Evolutionary conservation across 2,113 vertebrate genomes (phyloP), one percentile per base, ranked within the genome.

Genomic region (Psittacus erithacus): DNA sequence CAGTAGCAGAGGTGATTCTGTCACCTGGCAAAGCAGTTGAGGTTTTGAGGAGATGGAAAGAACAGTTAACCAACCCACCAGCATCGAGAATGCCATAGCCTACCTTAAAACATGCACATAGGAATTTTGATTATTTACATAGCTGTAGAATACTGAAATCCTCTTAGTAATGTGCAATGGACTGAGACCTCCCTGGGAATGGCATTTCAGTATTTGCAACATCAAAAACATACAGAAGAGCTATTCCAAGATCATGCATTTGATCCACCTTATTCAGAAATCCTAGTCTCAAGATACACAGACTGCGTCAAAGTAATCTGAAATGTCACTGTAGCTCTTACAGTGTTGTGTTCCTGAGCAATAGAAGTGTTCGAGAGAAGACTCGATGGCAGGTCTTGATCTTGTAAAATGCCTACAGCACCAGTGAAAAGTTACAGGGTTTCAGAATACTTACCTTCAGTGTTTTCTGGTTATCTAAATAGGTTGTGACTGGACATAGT

Each of bases 81-180:
- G 9, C 29, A 59, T 53, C 46, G 53, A 55, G 69, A 86, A 43
- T 62, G 50, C 70, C 44, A 39, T 24, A 78, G 50, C 52, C 35
- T 68, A 64, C 47, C 65, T 87, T 75, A 77, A 91, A 60, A 69
- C 4, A 27, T 68, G 68, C 93, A 91, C 65, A 67, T 52, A 97
- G 94, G 89, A 81, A 82, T 93, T 96, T 97, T 96, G 96, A 96
- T 97, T 95, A 92, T 96, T 97, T 96, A 91, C 83, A 63, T 52
- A 91, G 77, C 92, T 93, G 89, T 96, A 95, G 93, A 97, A 92
- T 94, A 91, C 93, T 94, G 82, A 96, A 96, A 96, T 96, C 95
- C 92, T 95, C 88, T 88, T 77, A 95, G 90, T 94, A 94, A 94
- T 33, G 88, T 93, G 90, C 94, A 96, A 18, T 62, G 75, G 88